These are phyloP conservation scores for Actinostola sp. DNA, from an alignment of 92 coral and sea anemone species.

Conservation along the genomic window DNA sequence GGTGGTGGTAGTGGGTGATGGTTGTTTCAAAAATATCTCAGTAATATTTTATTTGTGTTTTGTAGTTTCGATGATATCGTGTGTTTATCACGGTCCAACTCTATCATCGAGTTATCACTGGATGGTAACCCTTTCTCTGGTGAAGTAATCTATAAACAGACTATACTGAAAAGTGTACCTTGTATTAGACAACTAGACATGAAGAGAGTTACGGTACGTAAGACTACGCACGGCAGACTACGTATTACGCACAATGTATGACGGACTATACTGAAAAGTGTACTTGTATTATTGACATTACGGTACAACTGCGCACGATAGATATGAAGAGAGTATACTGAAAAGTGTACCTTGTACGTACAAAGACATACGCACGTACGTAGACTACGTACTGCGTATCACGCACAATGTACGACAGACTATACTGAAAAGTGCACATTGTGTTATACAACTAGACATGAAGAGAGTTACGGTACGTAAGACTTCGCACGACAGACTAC, in stretches of 20 bases:
- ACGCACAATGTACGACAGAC: no score
- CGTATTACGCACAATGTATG: not conserved
- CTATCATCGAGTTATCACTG: constrained; percentile 82
- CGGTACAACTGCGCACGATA: no score
- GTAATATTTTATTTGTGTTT: no score
- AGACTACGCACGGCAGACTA: not conserved
- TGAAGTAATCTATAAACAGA: constrained; percentile 83
- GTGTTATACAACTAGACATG: constrained; percentile 93
- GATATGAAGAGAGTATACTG: no score
- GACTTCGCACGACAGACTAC: no score
- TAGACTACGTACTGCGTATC: no score
- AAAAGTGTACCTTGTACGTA: no score
- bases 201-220: constrained; percentile 94
- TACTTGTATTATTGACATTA: no score
- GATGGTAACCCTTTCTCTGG: constrained; percentile 91
- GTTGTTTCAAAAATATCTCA: no score
- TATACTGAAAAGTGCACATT: constrained; percentile 66
- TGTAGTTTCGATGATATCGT: constrained; percentile 85
- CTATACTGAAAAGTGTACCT: constrained; percentile 68
- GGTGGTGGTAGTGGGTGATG: no score
- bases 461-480: constrained; percentile 89
- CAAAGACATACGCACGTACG: no score
- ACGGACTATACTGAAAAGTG: no score
- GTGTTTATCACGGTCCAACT: constrained; percentile 76
- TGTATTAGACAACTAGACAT: constrained; percentile 91